These are phyloP conservation scores for Micropterix aruncella DNA, from an alignment of 2,888 invertebrate genomes.

Conservation along the genomic window DNA sequence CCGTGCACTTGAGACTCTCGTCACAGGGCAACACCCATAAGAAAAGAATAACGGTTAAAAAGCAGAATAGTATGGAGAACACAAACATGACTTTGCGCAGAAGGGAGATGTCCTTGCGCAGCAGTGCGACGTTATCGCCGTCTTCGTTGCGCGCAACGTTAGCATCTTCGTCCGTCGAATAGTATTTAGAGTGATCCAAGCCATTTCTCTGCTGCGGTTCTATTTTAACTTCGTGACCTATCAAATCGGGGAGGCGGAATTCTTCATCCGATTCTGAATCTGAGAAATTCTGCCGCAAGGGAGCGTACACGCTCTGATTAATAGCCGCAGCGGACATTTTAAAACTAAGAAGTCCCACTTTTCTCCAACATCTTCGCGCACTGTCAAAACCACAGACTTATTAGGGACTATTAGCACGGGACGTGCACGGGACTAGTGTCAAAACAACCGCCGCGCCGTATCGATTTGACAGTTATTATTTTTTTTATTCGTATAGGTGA, in stretches of 20 bases:
- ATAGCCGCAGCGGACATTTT: too few species aligned
- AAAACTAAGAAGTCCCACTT: too few species aligned
- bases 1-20: conserved; percentile 51
- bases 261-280: conserved; percentile 72
- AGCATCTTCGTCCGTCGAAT: conserved; percentile 15
- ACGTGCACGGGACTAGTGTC: too few species aligned
- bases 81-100: conserved; percentile 54
- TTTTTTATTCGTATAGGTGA: too few species aligned
- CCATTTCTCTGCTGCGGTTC: conserved; percentile 4
- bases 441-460: too few species aligned
- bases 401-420: too few species aligned
- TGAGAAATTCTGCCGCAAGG: conserved; percentile 61
- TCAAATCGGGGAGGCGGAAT: conserved; percentile 7
- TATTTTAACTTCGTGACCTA: conserved; percentile 5
- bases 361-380: too few species aligned
- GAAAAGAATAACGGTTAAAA: conserved; percentile 57
- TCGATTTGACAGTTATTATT: too few species aligned
- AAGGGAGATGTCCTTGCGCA: conserved; percentile 45
- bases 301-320: conserved; percentile 49
- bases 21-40: conserved; percentile 65
- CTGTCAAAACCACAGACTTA: too few species aligned
- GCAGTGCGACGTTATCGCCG: neutral
- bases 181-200: conserved; percentile 4
- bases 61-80: conserved; percentile 54
- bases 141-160: conserved; percentile 14